A percentile compares a stretch with the other conserved stretches of the same genome.
These are phyloP conservation scores for Drosophila cognata DNA, from an alignment of 2,888 invertebrate genomes.

Conservation along the genomic window DNA sequence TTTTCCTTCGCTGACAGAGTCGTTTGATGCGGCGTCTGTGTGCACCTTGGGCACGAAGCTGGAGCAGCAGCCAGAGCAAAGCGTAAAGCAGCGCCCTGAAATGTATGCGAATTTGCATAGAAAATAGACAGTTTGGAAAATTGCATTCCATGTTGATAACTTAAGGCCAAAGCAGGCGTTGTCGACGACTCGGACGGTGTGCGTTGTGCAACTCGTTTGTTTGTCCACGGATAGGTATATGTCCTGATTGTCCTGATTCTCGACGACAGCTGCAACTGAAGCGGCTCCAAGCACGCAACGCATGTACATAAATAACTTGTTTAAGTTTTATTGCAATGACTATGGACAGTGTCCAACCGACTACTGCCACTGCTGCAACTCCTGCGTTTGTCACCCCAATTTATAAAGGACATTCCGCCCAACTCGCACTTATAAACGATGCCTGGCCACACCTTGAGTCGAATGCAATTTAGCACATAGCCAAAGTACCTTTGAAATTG, in stretches of 20 bases:
- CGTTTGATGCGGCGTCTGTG: constrained; percentile 37
- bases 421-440: constrained; percentile 41
- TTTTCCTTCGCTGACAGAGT: constrained; percentile 20
- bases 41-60: constrained; percentile 24
- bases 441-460: constrained; percentile 64
- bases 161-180: constrained; percentile 66
- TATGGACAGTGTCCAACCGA: constrained; percentile 33
- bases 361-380: constrained; percentile 9
- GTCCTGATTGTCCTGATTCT: constrained; percentile 27
- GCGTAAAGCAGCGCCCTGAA: constrained; percentile 50
- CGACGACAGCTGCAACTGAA: constrained; percentile 69
- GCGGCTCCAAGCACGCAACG: constrained; percentile 61
- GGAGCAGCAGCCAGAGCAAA: constrained; percentile 21
- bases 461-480: constrained; percentile 67
- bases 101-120: constrained; percentile 77
- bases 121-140: constrained; percentile 81
- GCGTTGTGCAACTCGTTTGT: constrained; percentile 15
- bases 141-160: constrained; percentile 80
- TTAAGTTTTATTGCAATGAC: constrained; percentile 70
- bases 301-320: constrained; percentile 79
- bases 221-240: constrained; percentile 6
- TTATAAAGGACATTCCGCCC: constrained; percentile 60
- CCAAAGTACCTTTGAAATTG: constrained; percentile 13
- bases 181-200: constrained; percentile 37
- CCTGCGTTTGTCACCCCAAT: constrained; percentile 63